Evolutionary conservation across 1,140 invertebrate species (phyloP), one percentile per base, ranked within the genome.

Genomic region (Lucilia sericata): DNA sequence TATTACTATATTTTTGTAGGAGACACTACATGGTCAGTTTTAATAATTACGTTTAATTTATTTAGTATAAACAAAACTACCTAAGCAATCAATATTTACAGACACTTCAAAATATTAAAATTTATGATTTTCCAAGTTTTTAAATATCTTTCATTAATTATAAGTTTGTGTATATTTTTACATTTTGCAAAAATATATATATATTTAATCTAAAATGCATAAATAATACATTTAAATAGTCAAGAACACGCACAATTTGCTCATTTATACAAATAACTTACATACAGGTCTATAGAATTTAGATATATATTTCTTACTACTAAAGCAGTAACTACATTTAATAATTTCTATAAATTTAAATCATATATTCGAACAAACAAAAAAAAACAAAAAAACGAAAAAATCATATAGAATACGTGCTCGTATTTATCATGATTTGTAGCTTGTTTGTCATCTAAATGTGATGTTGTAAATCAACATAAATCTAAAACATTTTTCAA

Each of bases 391-490:
- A 65, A 14, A n/a, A 1, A 1, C 3, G 1, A 65, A 65, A 65
- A 70, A 70, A 21, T 70, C 19, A 70, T 12, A 70, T n/a, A 70
- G 19, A 70, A 21, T n/a, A n/a, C 5, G 55, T n/a, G 75, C 34
- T n/a, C 19, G n/a, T 21, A 80, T 49, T 80, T 51, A 80, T 80
- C 42, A 49, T 80, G 76, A 80, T 80, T 80, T 80, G 76, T 80
- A 36, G 76, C 76, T 80, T 80, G 76, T 80, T 80, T 80, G 76
- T 80, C 76, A 80, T 80, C 76, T 80, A 80, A 80, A 80, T 80
- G 76, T 49, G 76, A 80, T 80, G 76, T 14, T 49, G 76, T 80
- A 80, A 80, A 80, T 80, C 76, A 80, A 25, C 76, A 80, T 80
- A 80, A 80, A 80, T 80, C 19, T 80, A 80, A 80, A 80, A 80